Conservation (phyloP, 1,140 invertebrate genomes). For the Reticulitermes speratus region DNA sequence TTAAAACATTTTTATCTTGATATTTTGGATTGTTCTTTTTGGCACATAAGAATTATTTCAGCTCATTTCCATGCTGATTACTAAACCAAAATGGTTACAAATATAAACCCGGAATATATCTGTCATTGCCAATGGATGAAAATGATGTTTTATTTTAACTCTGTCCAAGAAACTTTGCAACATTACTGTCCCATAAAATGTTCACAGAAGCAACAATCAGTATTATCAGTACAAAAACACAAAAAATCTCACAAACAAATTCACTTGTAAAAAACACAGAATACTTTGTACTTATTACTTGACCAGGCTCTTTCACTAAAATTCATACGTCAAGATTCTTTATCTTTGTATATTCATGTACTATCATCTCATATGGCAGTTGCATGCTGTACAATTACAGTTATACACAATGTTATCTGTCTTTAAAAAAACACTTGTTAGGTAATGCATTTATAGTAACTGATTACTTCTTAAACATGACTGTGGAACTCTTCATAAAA, state of each 20-base stretch:
- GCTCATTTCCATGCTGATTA: neutral
- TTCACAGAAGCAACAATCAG: neutral
- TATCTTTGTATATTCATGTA: neutral
- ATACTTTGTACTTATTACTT: constrained; percentile 10
- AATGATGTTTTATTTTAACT: neutral
- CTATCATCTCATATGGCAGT: neutral
- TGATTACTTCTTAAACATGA: neutral
- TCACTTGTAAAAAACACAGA: constrained; percentile 7
- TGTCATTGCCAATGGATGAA: neutral
- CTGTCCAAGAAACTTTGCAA: neutral
- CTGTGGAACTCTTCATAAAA: neutral
- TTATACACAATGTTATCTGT: neutral
- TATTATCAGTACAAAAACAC: neutral
- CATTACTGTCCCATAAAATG: neutral
- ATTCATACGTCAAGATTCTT: neutral
- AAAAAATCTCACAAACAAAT: neutral
- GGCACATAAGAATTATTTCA: neutral
- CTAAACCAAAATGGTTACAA: neutral
- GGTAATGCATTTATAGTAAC: neutral
- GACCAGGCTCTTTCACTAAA: neutral
- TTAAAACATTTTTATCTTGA: neutral
- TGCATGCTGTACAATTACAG: neutral
- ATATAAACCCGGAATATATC: no score
- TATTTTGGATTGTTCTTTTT: neutral
- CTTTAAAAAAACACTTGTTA: neutral